Evolutionary conservation across 2,113 vertebrate species (phyloP).

Genomic region (Rattus norvegicus): DNA sequence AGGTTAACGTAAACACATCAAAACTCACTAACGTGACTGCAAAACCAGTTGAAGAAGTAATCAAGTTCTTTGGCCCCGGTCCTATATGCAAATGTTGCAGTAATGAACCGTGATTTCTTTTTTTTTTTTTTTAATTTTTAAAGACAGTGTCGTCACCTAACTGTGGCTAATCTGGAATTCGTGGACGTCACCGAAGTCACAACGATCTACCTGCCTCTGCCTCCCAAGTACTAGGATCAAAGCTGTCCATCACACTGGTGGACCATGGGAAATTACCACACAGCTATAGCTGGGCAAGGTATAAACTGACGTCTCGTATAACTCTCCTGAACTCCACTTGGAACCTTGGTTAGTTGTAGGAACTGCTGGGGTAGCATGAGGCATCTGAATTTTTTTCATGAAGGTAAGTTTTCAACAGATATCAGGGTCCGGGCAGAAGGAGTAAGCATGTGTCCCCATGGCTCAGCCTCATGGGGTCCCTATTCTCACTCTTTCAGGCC

Average conservation of each 20-base stretch:
- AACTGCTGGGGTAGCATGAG: neutral
- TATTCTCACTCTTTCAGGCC: neutral
- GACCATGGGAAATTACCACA: neutral
- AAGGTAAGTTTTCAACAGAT: neutral
- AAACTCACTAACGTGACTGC: neutral
- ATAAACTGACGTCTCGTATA: neutral
- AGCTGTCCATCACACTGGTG: neutral
- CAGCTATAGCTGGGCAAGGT: neutral
- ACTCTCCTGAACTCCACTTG: neutral
- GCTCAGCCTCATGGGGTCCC: neutral
- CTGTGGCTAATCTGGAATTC: neutral
- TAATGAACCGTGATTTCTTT: neutral
- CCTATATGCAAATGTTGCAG: neutral
- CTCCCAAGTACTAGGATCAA: neutral
- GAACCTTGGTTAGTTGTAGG: neutral
- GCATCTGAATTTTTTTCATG: neutral
- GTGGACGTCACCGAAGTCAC: no score
- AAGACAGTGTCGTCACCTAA: neutral
- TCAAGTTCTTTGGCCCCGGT: slow-evolving; percentile 4
- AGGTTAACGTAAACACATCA: neutral
- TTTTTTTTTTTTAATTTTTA: no score
- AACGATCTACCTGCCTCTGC: neutral
- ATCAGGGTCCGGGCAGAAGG: neutral
- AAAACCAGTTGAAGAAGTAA: slow-evolving; percentile 15
- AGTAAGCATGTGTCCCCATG: neutral